Conservation (phyloP, 2,888 invertebrate genomes). For the Synergus umbraculus region DNA sequence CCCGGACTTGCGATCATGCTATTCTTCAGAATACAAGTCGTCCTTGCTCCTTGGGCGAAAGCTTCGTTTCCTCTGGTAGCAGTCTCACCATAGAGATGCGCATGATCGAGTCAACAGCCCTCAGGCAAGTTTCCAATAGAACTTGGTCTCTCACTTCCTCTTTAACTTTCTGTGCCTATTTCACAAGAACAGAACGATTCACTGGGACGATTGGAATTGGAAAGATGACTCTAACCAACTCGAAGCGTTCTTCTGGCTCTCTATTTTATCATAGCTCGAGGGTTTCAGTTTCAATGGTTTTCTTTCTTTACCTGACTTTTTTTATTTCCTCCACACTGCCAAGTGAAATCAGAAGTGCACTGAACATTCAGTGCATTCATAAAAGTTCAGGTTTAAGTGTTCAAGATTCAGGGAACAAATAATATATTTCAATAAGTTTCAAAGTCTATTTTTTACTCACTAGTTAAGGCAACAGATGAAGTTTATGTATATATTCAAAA, state of each 20-base stretch:
- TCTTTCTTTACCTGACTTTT: conserved; percentile 49
- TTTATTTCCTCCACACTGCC: conserved; percentile 44
- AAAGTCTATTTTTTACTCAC: not conserved
- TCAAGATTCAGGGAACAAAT: not conserved
- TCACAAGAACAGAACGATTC: conserved; percentile 45
- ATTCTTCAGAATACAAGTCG: conserved; percentile 82
- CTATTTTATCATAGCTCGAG: conserved; percentile 57
- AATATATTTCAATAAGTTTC: too few relatives aligned
- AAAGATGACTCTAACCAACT: conserved; percentile 53
- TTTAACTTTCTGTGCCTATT: conserved; percentile 19
- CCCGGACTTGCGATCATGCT: conserved; percentile 90
- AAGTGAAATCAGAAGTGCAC: conserved; percentile 35
- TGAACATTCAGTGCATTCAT: too few relatives aligned
- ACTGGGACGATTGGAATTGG: conserved; percentile 53
- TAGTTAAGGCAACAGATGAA: not conserved
- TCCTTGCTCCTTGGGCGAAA: conserved; percentile 89
- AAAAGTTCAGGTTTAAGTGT: conserved; percentile 15
- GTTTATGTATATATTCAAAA: not conserved
- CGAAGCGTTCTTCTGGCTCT: conserved; percentile 50
- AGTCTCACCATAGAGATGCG: conserved; percentile 89
- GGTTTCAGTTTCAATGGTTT: conserved; percentile 61
- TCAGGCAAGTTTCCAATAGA: conserved; percentile 82
- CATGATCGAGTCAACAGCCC: conserved; percentile 89
- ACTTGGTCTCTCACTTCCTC: conserved; percentile 36
- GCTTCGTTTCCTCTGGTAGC: conserved; percentile 90